phyloP scores from a whole-genome alignment of 2,797 vertebrate species.

The Passerculus sandwichensis region DNA sequence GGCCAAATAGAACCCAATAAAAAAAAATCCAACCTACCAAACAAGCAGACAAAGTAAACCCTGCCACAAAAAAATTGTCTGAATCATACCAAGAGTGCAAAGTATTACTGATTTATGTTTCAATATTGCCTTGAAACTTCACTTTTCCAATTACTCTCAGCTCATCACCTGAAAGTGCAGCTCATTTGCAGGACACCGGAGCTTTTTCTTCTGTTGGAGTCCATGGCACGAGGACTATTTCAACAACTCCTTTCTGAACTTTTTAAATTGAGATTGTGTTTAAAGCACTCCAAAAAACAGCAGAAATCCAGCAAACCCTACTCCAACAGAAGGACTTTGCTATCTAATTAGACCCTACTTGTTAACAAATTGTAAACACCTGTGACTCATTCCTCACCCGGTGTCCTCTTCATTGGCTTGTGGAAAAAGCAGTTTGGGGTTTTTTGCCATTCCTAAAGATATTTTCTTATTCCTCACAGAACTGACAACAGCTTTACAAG shows the following conservation, averaged over 20 bases:
- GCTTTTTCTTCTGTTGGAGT: neutral
- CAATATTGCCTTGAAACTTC: neutral
- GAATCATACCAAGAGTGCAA: neutral
- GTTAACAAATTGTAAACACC: neutral
- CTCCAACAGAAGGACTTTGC: neutral
- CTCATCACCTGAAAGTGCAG: neutral
- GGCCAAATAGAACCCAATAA: accelerated
- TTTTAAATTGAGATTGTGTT: neutral
- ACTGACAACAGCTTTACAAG: neutral
- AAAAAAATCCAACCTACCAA: neutral
- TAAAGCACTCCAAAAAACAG: accelerated
- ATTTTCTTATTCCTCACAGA: neutral
- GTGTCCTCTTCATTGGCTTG: neutral
- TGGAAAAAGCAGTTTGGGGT: neutral
- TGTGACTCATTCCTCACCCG: neutral
- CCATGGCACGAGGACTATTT: neutral
- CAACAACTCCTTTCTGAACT: neutral
- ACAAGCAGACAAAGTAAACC: neutral
- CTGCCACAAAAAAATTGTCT: neutral
- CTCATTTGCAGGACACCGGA: neutral
- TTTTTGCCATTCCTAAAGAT: neutral
- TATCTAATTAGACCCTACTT: neutral
- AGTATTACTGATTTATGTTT: neutral
- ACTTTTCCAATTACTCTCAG: neutral
- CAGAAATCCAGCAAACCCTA: neutral